Evolutionary conservation across 2,113 vertebrate species (phyloP).

Genomic region (Machaerirhynchus nigripectus): DNA sequence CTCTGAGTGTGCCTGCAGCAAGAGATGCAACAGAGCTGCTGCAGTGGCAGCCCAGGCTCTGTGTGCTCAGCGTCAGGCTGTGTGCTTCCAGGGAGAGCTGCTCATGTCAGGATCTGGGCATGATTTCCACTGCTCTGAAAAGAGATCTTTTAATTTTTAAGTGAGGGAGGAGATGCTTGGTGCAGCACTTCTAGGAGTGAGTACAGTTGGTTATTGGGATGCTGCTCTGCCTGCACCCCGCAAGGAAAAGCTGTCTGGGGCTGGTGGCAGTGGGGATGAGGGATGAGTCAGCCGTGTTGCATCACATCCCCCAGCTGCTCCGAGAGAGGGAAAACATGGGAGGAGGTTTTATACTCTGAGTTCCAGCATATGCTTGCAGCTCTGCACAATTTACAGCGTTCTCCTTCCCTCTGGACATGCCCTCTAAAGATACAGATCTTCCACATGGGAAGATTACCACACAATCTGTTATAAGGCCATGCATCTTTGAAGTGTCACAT

Average conservation of each 20-base stretch:
- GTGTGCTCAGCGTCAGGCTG: rapidly evolving
- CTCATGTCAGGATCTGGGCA: neutral
- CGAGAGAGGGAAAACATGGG: neutral
- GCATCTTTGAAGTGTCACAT: neutral
- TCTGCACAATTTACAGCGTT: neutral
- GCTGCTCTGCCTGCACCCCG: neutral
- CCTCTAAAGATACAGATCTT: neutral
- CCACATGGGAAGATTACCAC: neutral
- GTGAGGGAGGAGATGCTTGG: neutral
- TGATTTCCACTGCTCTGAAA: neutral
- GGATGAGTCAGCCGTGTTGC: neutral
- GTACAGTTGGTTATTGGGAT: neutral
- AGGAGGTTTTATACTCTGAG: neutral
- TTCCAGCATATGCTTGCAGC: neutral
- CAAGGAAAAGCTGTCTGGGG: neutral
- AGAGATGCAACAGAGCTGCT: neutral
- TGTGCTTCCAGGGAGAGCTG: neutral
- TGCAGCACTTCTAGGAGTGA: neutral
- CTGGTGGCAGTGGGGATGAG: neutral
- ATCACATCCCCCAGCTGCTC: neutral
- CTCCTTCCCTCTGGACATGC: neutral
- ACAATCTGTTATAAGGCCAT: neutral
- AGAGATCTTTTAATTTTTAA: neutral
- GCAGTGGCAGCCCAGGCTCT: neutral
- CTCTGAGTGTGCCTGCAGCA: neutral